Percentiles rank a stretch among this genome's conserved stretches.
Evolutionary conservation across 1,140 invertebrate genomes (phyloP).

Genomic region (Drosophila nebulosa): DNA sequence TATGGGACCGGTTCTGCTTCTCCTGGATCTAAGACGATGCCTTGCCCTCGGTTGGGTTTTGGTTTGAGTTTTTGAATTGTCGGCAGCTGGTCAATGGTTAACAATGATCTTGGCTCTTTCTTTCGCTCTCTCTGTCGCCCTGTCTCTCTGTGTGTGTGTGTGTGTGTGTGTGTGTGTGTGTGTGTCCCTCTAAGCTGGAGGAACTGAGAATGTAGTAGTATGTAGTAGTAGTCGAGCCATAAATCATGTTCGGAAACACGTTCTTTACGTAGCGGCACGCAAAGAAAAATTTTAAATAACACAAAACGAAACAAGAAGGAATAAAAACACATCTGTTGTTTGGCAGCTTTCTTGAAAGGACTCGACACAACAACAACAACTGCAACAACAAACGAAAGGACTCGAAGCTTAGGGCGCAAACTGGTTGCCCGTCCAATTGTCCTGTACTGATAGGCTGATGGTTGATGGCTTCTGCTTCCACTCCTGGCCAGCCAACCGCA

Average conservation of each 20-base stretch:
- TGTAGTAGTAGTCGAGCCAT: conserved; percentile 42
- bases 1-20: conserved; percentile 41
- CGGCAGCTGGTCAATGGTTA: conserved; percentile 69
- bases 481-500: conserved; percentile 15
- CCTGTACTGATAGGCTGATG: conserved; percentile 40
- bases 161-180: conserved; percentile 1
- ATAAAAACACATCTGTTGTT: conserved; percentile 68
- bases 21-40: conserved; percentile 36
- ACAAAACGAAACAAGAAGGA: conserved; percentile 16
- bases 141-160: neutral
- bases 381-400: conserved; percentile 38
- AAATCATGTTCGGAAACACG: conserved; percentile 76
- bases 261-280: conserved; percentile 29
- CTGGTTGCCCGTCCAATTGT: conserved; percentile 59
- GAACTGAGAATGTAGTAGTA: neutral
- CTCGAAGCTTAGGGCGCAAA: conserved; percentile 74
- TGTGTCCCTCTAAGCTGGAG: conserved; percentile 35
- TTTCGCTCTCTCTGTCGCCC: neutral
- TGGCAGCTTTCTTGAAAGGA: conserved; percentile 64
- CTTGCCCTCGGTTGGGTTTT: neutral
- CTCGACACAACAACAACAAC: neutral
- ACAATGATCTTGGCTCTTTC: conserved; percentile 44
- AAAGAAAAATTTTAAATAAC: conserved; percentile 1
- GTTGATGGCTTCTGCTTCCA: conserved; percentile 30
- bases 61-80: neutral